Evolutionary conservation across 2,888 invertebrate genomes (phyloP).

Genomic region (Acrobasis repandana): DNA sequence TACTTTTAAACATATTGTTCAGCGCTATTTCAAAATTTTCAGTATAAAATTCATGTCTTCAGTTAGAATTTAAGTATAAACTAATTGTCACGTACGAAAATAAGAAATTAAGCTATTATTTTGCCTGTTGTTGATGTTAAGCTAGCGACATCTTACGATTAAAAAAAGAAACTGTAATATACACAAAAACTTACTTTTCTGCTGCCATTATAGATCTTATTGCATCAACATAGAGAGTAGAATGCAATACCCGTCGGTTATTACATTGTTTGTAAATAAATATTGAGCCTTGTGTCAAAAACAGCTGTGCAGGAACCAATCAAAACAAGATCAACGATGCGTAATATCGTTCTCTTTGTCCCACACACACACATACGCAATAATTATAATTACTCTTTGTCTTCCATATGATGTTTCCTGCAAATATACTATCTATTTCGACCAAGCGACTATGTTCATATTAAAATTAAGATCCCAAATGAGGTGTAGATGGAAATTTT

Average conservation of each 20-base stretch:
- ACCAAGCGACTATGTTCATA: neutral
- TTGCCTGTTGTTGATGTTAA: constrained; percentile 52
- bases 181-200: constrained; percentile 17
- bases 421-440: constrained; percentile 30
- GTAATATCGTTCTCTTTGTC: constrained; percentile 60
- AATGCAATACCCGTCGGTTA: constrained; percentile 1
- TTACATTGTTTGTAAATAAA: constrained; percentile 17
- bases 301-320: constrained; percentile 76
- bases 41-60: neutral
- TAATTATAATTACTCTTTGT: constrained; percentile 72
- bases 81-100: constrained; percentile 9
- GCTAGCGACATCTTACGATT: constrained; percentile 58
- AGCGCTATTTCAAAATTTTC: constrained; percentile 25
- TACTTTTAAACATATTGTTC: constrained; percentile 5
- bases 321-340: constrained; percentile 46
- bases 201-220: constrained; percentile 17
- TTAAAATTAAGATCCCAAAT: neutral
- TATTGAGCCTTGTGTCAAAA: constrained; percentile 61
- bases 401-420: constrained; percentile 67
- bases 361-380: constrained; percentile 49
- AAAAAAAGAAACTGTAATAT: constrained; percentile 25
- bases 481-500: constrained; percentile 22
- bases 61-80: neutral
- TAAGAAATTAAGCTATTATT: neutral
- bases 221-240: accelerated